Percentiles rank a stretch among this genome's conserved stretches.
Conservation (phyloP, 2,888 invertebrate genomes). For the Sympetrum striolatum region DNA sequence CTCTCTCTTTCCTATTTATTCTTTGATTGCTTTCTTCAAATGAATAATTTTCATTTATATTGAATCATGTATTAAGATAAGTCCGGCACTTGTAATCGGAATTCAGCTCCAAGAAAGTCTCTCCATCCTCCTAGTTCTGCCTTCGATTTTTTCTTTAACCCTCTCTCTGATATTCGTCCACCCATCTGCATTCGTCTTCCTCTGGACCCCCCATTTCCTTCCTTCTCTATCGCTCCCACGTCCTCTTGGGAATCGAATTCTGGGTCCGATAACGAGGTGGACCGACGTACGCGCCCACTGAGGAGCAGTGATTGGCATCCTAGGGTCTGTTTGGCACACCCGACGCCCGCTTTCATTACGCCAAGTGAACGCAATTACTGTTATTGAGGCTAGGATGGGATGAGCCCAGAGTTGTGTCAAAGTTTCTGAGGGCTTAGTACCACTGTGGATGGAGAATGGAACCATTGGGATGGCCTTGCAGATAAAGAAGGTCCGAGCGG, state of each 20-base stretch:
- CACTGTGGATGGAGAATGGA: background rate
- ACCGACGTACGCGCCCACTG: background rate
- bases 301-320: background rate
- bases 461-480: background rate
- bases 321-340: background rate
- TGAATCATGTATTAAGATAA: no score
- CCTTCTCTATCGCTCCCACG: background rate
- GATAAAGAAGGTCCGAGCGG: background rate
- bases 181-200: background rate
- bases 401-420: background rate
- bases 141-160: background rate
- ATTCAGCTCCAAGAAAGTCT: background rate
- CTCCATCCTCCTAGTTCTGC: background rate
- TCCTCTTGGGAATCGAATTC: background rate
- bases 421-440: background rate
- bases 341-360: slow-evolving; percentile 4
- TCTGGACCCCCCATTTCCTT: background rate
- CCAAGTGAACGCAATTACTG: slow-evolving; percentile 32
- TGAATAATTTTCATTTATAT: no score
- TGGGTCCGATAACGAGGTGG: background rate
- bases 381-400: background rate
- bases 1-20: background rate
- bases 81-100: no score
- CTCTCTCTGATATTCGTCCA: background rate
- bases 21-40: no score